Conservation (phyloP, 2,888 invertebrate genomes). For the Morpho deidamia region DNA sequence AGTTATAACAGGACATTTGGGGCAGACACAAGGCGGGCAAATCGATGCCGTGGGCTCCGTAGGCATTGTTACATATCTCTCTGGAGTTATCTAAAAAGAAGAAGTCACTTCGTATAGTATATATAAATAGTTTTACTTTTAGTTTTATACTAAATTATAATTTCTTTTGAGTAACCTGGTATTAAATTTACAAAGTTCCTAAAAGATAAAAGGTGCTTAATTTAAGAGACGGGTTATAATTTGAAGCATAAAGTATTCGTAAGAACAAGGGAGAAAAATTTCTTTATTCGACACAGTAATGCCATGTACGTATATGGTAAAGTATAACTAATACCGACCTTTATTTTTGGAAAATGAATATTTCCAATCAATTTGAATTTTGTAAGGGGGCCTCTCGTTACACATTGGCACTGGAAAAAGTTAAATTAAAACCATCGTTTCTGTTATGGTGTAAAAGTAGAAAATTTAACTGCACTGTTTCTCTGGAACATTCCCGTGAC, state of each 20-base stretch:
- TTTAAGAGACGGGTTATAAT: too few relatives aligned
- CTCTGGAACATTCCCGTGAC: too few relatives aligned
- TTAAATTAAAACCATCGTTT: neutral
- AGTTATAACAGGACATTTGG: constrained; percentile 5
- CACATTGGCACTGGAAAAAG: constrained; percentile 47
- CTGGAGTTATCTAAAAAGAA: constrained; percentile 36
- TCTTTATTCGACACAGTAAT: neutral
- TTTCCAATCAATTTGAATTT: constrained; percentile 50
- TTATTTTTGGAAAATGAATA: constrained; percentile 49
- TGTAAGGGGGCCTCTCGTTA: constrained; percentile 46
- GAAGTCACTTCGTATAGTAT: too few relatives aligned
- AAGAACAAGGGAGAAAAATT: neutral
- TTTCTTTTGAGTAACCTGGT: too few relatives aligned
- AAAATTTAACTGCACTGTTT: too few relatives aligned
- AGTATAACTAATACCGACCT: constrained; percentile 29
- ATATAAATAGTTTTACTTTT: too few relatives aligned
- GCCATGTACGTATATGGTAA: too few relatives aligned
- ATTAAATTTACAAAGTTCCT: too few relatives aligned
- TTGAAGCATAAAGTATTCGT: too few relatives aligned
- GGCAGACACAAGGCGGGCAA: constrained; percentile 45
- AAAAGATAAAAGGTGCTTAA: too few relatives aligned
- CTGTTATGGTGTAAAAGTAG: neutral
- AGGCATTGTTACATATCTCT: constrained; percentile 32
- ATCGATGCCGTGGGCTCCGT: constrained; percentile 33
- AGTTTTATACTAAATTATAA: too few relatives aligned